A percentile compares a stretch with the other conserved stretches of the same genome.
phyloP scores from a whole-genome alignment of 2,797 vertebrate genomes.

The Pitangus sulphuratus region DNA sequence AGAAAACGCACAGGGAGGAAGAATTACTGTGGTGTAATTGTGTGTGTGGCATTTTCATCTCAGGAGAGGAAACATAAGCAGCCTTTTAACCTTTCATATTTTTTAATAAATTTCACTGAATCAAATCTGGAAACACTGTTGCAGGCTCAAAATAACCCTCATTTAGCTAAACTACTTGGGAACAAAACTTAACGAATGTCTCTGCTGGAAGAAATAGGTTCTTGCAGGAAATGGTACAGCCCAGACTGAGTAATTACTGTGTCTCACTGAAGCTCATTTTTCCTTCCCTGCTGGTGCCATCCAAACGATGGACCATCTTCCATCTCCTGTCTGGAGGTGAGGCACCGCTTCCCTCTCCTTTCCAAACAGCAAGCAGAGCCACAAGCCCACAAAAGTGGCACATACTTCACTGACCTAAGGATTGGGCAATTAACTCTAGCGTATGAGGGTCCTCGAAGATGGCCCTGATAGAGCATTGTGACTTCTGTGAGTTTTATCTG shows the following conservation, averaged over 20 bases:
- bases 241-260: neutral
- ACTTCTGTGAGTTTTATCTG: neutral
- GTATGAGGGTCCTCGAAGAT: neutral
- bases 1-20: neutral
- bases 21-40: neutral
- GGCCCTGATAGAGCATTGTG: neutral
- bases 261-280: neutral
- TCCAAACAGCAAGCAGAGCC: neutral
- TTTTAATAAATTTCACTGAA: constrained; percentile 31
- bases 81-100: constrained; percentile 18
- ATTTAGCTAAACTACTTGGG: constrained; percentile 23
- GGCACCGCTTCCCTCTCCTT: neutral
- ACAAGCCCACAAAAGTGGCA: neutral
- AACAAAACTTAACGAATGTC: neutral
- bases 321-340: neutral
- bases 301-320: neutral
- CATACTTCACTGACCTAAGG: neutral
- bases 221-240: neutral
- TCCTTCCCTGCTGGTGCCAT: neutral
- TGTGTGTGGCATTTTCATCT: neutral
- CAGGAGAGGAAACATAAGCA: neutral
- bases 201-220: neutral
- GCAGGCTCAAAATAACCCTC: constrained; percentile 24
- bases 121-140: constrained; percentile 26
- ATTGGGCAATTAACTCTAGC: neutral